These are phyloP conservation scores for Mus pahari DNA, from an alignment of 2,113 vertebrate genomes.

Conservation along the genomic window DNA sequence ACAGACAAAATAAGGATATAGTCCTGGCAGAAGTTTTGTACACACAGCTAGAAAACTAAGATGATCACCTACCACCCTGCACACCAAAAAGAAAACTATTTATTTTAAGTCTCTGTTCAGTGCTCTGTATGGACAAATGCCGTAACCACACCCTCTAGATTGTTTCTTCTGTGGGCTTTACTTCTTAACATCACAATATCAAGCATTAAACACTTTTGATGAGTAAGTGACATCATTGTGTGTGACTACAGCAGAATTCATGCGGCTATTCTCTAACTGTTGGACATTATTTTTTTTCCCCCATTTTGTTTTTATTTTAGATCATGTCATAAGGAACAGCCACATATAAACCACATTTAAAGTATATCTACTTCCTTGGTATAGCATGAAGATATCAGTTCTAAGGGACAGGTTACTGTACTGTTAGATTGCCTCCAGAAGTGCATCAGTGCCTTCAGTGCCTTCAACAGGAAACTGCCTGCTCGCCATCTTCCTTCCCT, in stretches of 20 bases:
- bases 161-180: background rate
- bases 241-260: constrained; percentile 4
- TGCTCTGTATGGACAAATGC: background rate
- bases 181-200: background rate
- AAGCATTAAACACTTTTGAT: constrained; percentile 15
- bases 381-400: background rate
- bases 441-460: no score
- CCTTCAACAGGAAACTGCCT: background rate
- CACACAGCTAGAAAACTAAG: background rate
- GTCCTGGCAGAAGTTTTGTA: constrained; percentile 1
- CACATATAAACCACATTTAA: constrained; percentile 11
- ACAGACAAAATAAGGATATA: constrained; percentile 7
- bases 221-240: background rate
- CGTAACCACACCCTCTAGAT: background rate
- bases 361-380: background rate
- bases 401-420: constrained; percentile 26
- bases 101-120: background rate
- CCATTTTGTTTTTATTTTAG: constrained; percentile 34
- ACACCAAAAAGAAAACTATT: background rate
- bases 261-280: background rate
- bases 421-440: background rate
- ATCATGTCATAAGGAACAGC: background rate
- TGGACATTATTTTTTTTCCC: background rate
- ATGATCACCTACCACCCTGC: background rate
- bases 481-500: no score